Conservation (phyloP, 2,888 invertebrate genomes). For the Acronicta leporina region DNA sequence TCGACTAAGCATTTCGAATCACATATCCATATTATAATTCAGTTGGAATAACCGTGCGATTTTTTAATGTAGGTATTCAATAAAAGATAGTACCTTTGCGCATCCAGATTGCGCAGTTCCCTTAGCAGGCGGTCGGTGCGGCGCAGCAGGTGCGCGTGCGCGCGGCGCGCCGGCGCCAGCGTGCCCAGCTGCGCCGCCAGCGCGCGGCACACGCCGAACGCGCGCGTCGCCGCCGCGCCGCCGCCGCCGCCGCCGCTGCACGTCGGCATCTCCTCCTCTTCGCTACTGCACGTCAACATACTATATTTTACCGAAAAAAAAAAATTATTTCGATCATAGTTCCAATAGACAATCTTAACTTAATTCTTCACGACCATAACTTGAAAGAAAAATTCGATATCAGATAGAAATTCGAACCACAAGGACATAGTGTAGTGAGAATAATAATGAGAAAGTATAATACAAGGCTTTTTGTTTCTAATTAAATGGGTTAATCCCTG, state of each 20-base stretch:
- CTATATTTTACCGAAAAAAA: neutral
- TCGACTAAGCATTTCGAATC: too few species aligned
- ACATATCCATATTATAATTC: too few species aligned
- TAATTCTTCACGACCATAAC: too few species aligned
- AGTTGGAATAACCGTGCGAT: too few species aligned
- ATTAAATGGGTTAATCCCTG: too few species aligned
- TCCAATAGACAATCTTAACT: neutral
- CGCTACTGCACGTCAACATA: slow-evolving; percentile 62
- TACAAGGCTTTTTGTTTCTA: too few species aligned
- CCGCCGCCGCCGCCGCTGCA: slow-evolving; percentile 37
- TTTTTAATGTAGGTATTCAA: too few species aligned
- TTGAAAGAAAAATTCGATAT: too few species aligned
- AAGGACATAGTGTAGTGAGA: too few species aligned
- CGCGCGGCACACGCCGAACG: slow-evolving; percentile 95
- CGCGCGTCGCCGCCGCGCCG: slow-evolving; percentile 74
- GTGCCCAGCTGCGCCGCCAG: slow-evolving; percentile 97
- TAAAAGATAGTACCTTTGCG: slow-evolving; percentile 89
- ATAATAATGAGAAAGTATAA: too few species aligned
- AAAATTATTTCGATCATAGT: neutral
- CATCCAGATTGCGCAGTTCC: slow-evolving; percentile 97
- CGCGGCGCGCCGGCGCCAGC: slow-evolving; percentile 96
- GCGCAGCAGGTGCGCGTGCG: slow-evolving; percentile 94
- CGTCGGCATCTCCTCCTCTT: slow-evolving; percentile 78
- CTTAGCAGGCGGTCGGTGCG: slow-evolving; percentile 96
- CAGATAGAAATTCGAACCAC: too few species aligned